Percentiles rank a stretch among this genome's conserved stretches.
Conservation (phyloP, 2,888 invertebrate species). For the Bursaphelenchus okinawaensis region DNA sequence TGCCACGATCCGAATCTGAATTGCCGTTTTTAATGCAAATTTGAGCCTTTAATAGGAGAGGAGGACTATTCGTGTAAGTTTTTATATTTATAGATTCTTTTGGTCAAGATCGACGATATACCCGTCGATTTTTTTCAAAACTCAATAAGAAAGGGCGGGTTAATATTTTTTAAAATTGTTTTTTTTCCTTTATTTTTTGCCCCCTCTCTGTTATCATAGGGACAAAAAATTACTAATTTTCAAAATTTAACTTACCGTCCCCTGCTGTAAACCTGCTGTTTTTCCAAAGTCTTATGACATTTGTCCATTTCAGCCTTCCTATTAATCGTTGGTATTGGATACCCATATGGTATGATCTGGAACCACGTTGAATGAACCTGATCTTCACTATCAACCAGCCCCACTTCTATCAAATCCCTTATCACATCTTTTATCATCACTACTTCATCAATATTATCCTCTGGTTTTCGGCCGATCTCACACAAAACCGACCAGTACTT, state of each 20-base stretch:
- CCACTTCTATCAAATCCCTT: constrained; percentile 24
- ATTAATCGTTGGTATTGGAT: constrained; percentile 41
- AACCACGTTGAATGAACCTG: constrained; percentile 33
- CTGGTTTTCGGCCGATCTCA: constrained; percentile 6
- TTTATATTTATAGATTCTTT: too few species aligned
- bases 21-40: neutral
- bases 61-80: too few species aligned
- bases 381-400: constrained; percentile 21
- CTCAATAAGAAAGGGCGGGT: too few species aligned
- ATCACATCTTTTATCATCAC: constrained; percentile 3
- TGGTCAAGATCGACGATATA: too few species aligned
- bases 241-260: constrained; percentile 30
- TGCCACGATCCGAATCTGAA: constrained; percentile 48
- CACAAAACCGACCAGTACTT: constrained; percentile 44
- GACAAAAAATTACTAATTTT: too few species aligned
- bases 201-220: too few species aligned
- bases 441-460: neutral
- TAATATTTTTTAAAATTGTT: too few species aligned
- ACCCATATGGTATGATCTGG: constrained; percentile 35
- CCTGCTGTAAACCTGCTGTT: constrained; percentile 33
- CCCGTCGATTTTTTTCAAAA: too few species aligned
- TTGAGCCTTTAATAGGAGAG: neutral
- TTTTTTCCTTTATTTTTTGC: too few species aligned
- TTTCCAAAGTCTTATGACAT: constrained; percentile 30
- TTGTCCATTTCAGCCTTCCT: constrained; percentile 31